These are phyloP conservation scores for Battus philenor DNA, from an alignment of 1,140 invertebrate genomes.

Conservation along the genomic window DNA sequence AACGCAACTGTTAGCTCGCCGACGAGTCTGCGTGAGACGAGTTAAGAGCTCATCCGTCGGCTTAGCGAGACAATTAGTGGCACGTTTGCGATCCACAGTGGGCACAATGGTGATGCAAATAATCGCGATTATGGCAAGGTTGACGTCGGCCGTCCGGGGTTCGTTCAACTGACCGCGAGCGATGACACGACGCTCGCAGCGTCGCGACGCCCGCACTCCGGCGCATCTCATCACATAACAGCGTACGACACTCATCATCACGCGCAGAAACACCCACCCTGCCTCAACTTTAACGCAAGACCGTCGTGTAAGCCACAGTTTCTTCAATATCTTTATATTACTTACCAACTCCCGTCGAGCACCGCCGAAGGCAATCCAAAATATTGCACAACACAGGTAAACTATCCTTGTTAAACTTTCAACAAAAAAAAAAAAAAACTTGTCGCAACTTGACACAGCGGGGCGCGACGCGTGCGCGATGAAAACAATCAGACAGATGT, in stretches of 20 bases:
- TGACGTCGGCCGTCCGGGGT: conserved; percentile 64
- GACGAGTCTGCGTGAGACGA: not conserved
- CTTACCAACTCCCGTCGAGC: conserved; percentile 44
- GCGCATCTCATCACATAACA: conserved; percentile 1
- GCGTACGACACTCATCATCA: not conserved
- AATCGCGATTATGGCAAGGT: conserved; percentile 72
- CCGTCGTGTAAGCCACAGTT: too few relatives aligned
- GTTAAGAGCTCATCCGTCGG: conserved; percentile 16
- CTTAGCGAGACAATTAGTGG: conserved; percentile 44
- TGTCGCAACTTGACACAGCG: conserved; percentile 61
- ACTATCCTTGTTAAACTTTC: conserved; percentile 31
- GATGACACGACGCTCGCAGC: conserved; percentile 71
- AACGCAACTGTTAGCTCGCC: not conserved
- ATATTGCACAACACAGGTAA: conserved; percentile 46
- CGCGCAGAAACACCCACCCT: too few relatives aligned
- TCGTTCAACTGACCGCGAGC: conserved; percentile 74
- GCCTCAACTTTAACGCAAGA: too few relatives aligned
- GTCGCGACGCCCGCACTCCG: conserved; percentile 51
- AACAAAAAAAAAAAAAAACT: conserved; percentile 52
- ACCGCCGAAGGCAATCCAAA: conserved; percentile 56
- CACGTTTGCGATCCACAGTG: conserved; percentile 40
- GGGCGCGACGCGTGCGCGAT: conserved; percentile 59
- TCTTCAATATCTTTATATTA: too few relatives aligned
- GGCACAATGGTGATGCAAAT: conserved; percentile 71
- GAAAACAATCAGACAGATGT: conserved; percentile 66